phyloP scores from a whole-genome alignment of 2,113 vertebrate genomes.

The Ifrita kowaldi region DNA sequence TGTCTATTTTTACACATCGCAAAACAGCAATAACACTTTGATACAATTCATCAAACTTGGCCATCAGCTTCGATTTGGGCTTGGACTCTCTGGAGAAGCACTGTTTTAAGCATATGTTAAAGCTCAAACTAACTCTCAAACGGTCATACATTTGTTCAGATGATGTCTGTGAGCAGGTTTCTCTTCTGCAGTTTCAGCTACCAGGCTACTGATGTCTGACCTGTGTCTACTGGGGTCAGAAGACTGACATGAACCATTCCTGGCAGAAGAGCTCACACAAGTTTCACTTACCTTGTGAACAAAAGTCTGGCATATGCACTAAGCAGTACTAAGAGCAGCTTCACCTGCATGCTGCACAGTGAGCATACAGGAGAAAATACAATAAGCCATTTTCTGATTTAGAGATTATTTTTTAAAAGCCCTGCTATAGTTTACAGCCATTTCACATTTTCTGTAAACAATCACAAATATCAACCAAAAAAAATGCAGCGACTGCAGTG shows the following conservation, averaged over 20 bases:
- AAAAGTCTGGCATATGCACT: not conserved
- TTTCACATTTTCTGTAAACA: not conserved
- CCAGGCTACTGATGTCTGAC: not conserved
- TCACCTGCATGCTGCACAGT: not conserved
- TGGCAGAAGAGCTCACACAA: not conserved
- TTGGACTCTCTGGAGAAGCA: not conserved
- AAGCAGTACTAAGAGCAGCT: not conserved
- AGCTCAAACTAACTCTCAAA: not conserved
- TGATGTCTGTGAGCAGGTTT: not conserved
- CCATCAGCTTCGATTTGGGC: not conserved
- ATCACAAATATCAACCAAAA: not conserved
- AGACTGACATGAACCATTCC: not conserved
- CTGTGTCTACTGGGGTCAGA: not conserved
- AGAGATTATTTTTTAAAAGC: not conserved
- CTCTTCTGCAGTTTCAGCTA: not conserved
- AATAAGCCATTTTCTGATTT: not conserved
- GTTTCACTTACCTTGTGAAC: not conserved
- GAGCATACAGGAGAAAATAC: not conserved
- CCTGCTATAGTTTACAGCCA: not conserved
- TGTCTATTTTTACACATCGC: not conserved
- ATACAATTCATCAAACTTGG: not conserved
- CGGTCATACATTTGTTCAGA: not conserved
- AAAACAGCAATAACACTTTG: not conserved
- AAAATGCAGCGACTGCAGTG: accelerated
- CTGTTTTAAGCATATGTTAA: not conserved